Evolutionary conservation across 2,888 invertebrate species (phyloP), one percentile per base, ranked within the genome.

Genomic region (Papilio protenor): DNA sequence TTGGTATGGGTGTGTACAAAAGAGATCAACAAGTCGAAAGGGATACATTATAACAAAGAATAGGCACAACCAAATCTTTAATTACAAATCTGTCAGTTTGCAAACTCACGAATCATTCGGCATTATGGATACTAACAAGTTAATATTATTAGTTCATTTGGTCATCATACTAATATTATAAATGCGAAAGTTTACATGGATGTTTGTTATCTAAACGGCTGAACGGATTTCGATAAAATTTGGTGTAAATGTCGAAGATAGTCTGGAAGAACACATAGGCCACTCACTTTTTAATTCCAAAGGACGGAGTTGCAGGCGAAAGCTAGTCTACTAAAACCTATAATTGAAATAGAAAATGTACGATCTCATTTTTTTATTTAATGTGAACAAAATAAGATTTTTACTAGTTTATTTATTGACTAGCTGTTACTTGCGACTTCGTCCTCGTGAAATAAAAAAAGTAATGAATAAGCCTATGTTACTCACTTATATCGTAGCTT

Each of bases 21-120:
- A 75, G 66, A 76, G 71, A 78, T 75, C 77, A 75, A 55, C 27
- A 4, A 71, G 72, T 78, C 72, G 72, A 52, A 72, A 71, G 71
- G 70, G 55, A 71, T 72, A 70, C 49, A 55, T 69, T 47, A 40
- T 49, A n/a, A 74, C 55, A 23, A 55, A 27, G 59, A 49, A 77
- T 73, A 57, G 69, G 57, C n/a, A n/a, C 18, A 21, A 8, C 40
- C 40, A 55, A 12, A 57, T 23, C 57, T 40, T 61, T 61, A 55
- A 61, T 55, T 75, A 78, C 2, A 61, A 75, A 71, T 52, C 64
- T 21, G 72, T 40, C 72, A 61, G 61, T 72, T 59, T 59, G 61
- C 27, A 61, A 71, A 71, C 5, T 40, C 40, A 33, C 33, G 40
- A n/a, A 66, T 40, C 33, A 64, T 40, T n/a, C 66, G n/a, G n/a